These are phyloP conservation scores for Geophilus truncorum DNA, from an alignment of 2,888 invertebrate genomes.

Conservation along the genomic window DNA sequence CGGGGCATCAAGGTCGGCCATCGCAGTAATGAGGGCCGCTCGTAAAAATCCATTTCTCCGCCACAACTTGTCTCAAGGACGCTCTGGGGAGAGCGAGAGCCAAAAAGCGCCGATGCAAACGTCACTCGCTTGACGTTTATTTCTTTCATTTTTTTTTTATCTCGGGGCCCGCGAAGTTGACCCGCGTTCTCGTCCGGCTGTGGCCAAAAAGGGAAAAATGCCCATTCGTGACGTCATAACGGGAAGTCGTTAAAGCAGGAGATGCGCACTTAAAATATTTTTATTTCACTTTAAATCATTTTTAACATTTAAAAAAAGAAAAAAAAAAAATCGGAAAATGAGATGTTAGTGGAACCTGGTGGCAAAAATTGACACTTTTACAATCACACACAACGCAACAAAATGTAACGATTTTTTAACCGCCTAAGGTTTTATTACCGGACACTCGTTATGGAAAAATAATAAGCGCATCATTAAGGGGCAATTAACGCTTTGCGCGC, in stretches of 20 bases:
- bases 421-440: neutral
- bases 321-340: neutral
- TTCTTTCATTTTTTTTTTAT: neutral
- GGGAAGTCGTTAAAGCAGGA: neutral
- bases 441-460: slow-evolving; percentile 1
- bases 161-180: neutral
- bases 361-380: neutral
- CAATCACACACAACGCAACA: neutral
- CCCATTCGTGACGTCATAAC: neutral
- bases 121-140: slow-evolving; percentile 3
- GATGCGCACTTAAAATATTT: neutral
- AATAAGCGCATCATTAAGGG: slow-evolving; percentile 11
- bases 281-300: neutral
- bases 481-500: neutral
- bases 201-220: neutral
- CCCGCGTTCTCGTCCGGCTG: neutral
- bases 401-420: slow-evolving; percentile 8
- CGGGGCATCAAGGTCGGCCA: slow-evolving; percentile 27
- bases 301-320: neutral
- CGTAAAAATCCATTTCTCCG: slow-evolving; percentile 27
- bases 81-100: slow-evolving; percentile 6
- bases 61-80: slow-evolving; percentile 27
- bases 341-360: neutral
- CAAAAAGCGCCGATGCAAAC: neutral
- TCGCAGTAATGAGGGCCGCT: slow-evolving; percentile 21